These are phyloP conservation scores for Acanthaster planci DNA, from an alignment of 35 echinoderm and acorn worm species.

Conservation along the genomic window DNA sequence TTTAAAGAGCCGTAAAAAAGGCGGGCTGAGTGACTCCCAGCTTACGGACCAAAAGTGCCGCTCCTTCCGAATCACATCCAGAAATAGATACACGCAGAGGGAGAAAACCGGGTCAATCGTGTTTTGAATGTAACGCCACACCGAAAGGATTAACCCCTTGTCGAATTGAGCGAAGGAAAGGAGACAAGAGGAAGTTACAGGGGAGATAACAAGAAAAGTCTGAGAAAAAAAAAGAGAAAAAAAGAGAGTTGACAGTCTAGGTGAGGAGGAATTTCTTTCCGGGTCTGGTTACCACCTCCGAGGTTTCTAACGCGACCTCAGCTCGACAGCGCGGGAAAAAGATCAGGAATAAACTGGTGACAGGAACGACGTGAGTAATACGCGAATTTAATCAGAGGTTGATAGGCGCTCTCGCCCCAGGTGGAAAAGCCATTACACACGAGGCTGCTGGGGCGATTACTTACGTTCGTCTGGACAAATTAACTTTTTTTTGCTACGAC, in stretches of 20 bases:
- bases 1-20: conserved; percentile 4
- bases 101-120: not conserved
- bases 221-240: no score
- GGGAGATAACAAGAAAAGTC: not conserved
- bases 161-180: not conserved
- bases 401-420: no score
- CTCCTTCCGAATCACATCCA: not conserved
- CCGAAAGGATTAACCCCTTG: not conserved
- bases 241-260: conserved; percentile 9
- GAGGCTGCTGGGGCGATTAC: no score
- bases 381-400: no score
- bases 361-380: no score
- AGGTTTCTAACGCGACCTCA: no score
- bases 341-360: no score
- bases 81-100: not conserved
- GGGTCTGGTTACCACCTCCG: conserved; percentile 20
- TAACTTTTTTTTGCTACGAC: no score
- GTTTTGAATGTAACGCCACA: conserved; percentile 8
- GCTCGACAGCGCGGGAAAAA: no score
- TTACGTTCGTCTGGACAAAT: no score
- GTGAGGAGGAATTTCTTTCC: conserved; percentile 13
- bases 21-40: not conserved
- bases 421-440: no score
- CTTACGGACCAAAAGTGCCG: not conserved
- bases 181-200: no score